These are phyloP conservation scores for Drosophila cognata DNA, from an alignment of 2,888 invertebrate species.

Conservation along the genomic window DNA sequence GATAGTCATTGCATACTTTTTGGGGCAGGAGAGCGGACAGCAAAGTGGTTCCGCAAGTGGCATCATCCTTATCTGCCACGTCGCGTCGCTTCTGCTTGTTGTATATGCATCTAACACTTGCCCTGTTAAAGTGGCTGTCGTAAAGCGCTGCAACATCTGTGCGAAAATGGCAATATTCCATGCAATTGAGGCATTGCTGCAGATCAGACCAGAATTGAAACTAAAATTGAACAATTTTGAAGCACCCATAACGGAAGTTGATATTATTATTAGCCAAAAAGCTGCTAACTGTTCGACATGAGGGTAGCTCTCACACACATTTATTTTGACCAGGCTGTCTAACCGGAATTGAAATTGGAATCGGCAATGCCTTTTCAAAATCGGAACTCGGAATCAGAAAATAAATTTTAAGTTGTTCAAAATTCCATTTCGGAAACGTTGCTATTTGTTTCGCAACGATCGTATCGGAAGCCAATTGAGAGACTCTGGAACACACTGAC, in stretches of 20 bases:
- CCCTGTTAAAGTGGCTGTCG: not conserved
- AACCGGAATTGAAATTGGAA: not conserved
- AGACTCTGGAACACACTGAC: not conserved
- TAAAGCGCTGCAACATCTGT: not conserved
- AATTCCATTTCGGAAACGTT: not conserved
- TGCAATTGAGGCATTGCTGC: not conserved
- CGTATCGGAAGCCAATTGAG: not conserved
- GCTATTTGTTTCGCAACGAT: not conserved
- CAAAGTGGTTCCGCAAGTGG: slow-evolving; percentile 32
- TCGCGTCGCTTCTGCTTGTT: slow-evolving; percentile 8
- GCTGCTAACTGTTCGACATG: not conserved
- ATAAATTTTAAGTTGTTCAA: not conserved
- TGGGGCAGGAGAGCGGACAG: slow-evolving; percentile 14
- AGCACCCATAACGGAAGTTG: not conserved
- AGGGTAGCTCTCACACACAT: not conserved
- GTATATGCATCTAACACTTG: not conserved
- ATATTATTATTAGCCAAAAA: not conserved
- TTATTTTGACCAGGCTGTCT: not conserved
- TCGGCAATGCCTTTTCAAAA: not conserved
- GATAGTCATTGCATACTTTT: slow-evolving; percentile 50
- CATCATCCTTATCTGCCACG: slow-evolving; percentile 38
- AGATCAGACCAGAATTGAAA: not conserved
- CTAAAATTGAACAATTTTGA: no score
- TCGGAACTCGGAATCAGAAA: not conserved
- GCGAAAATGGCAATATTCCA: not conserved